Conservation (phyloP, 2,797 vertebrate species). For the Ambastaia sidthimunki region DNA sequence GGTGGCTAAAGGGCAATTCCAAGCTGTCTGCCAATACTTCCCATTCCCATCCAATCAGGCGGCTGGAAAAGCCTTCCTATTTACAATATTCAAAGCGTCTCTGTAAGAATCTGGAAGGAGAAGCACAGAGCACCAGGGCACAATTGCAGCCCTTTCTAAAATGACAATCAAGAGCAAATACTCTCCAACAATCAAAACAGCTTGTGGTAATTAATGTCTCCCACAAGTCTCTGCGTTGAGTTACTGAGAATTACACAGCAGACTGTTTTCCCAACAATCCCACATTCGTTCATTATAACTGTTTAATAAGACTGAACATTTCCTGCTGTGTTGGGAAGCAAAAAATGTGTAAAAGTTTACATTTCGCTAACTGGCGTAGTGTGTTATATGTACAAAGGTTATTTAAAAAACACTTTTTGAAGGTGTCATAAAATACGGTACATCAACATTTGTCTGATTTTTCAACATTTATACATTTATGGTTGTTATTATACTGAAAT, state of each 20-base stretch:
- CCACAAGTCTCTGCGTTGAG: constrained; percentile 19
- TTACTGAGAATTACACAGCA: constrained; percentile 4
- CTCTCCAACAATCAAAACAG: constrained; percentile 33
- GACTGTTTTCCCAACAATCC: constrained; percentile 7
- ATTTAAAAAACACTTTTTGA: no score
- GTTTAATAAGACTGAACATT: background rate
- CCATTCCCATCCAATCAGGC: constrained; percentile 48
- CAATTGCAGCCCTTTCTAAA: constrained; percentile 28
- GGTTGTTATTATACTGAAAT: no score
- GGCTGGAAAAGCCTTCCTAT: constrained; percentile 15
- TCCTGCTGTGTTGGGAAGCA: no score
- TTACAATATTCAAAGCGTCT: constrained; percentile 33
- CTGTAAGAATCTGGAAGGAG: constrained; percentile 38
- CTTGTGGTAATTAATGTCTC: constrained; percentile 33
- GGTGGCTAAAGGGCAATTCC: constrained; percentile 18
- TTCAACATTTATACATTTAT: no score
- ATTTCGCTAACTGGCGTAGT: no score
- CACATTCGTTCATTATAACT: constrained; percentile 16
- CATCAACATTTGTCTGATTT: no score
- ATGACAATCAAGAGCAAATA: constrained; percentile 25
- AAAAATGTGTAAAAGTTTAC: no score
- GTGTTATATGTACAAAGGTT: no score
- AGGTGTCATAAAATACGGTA: no score
- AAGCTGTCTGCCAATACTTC: constrained; percentile 36
- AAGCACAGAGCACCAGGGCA: constrained; percentile 26